Evolutionary conservation across 2,888 invertebrate species (phyloP).

Genomic region (Beris chalybata): DNA sequence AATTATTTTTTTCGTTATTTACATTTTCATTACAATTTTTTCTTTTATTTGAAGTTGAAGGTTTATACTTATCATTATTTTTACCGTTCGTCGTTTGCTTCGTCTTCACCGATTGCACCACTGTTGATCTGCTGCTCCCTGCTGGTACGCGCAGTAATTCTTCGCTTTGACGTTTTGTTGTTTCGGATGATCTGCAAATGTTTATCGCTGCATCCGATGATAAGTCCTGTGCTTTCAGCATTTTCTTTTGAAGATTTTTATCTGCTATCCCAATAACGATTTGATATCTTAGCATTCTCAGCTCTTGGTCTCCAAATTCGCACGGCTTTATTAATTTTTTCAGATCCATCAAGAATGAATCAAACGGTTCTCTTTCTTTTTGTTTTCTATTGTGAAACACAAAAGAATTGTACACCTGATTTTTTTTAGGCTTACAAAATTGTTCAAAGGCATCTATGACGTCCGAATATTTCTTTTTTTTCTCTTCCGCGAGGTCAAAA

Average conservation of each 20-base stretch:
- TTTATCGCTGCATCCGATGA: no score
- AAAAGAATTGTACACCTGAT: slow-evolving; percentile 21
- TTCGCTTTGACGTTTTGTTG: no score
- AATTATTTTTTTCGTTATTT: no score
- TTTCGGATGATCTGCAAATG: no score
- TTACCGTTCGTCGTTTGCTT: no score
- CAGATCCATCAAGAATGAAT: slow-evolving; percentile 27
- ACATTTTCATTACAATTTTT: no score
- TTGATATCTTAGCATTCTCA: slow-evolving; percentile 1
- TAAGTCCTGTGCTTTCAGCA: neutral
- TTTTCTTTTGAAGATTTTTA: slow-evolving; percentile 16
- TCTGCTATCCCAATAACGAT: slow-evolving; percentile 23
- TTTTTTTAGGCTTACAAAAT: slow-evolving; percentile 29
- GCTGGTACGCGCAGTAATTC: no score
- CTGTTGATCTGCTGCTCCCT: no score
- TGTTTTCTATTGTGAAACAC: slow-evolving; percentile 25
- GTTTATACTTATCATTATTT: no score
- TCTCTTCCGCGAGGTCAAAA: slow-evolving; percentile 33
- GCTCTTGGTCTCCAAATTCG: neutral
- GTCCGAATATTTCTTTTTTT: slow-evolving; percentile 32
- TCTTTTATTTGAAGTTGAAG: no score
- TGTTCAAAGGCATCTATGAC: slow-evolving; percentile 39
- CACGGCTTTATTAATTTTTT: slow-evolving; percentile 12
- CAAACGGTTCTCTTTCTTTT: slow-evolving; percentile 19
- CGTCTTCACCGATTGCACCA: no score